Conservation (phyloP, 2,888 invertebrate species). For the Eilema depressum region DNA sequence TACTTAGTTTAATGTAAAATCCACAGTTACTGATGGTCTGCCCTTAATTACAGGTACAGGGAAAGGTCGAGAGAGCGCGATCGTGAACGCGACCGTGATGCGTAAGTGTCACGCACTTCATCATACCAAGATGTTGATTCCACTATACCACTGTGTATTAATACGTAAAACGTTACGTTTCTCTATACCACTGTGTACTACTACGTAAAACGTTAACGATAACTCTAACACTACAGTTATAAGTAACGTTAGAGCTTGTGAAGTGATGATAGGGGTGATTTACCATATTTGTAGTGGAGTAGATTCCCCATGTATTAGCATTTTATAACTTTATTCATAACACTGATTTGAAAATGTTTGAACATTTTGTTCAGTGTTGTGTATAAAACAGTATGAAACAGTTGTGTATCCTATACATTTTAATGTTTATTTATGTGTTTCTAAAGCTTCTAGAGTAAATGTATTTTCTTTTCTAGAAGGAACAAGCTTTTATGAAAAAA, state of each 20-base stretch:
- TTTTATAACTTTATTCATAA: no score
- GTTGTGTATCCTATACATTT: no score
- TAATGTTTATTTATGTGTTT: no score
- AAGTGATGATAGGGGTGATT: not conserved
- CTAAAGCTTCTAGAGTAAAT: no score
- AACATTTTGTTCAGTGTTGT: no score
- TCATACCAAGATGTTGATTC: slow-evolving; percentile 19
- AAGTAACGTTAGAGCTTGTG: not conserved
- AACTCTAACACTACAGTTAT: not conserved
- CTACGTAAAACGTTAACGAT: not conserved
- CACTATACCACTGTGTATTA: not conserved
- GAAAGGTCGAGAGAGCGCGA: slow-evolving; percentile 91
- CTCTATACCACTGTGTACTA: not conserved
- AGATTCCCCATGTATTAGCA: not conserved
- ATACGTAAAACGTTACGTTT: not conserved
- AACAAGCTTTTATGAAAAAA: not conserved
- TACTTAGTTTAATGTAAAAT: slow-evolving; percentile 1
- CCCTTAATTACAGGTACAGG: slow-evolving; percentile 87
- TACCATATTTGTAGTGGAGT: not conserved
- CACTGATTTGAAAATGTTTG: no score
- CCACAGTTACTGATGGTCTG: slow-evolving; percentile 48
- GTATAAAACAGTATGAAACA: no score
- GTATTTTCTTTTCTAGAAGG: no score
- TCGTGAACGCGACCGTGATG: slow-evolving; percentile 87
- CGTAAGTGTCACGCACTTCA: slow-evolving; percentile 80